These are phyloP conservation scores for Sphenodon punctatus DNA, from an alignment of 2,797 vertebrate genomes.

Conservation along the genomic window DNA sequence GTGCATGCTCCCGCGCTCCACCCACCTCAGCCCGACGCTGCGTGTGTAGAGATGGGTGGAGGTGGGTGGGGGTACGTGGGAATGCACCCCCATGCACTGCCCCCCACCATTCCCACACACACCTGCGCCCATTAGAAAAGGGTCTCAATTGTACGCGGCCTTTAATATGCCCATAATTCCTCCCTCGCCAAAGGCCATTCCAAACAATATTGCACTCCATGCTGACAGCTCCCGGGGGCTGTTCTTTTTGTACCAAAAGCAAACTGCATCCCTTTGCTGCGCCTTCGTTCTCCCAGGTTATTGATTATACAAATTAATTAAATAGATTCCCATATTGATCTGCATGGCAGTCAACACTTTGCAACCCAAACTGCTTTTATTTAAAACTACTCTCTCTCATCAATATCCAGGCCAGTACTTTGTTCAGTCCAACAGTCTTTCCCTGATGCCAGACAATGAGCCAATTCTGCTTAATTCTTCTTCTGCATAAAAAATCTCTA, in stretches of 20 bases:
- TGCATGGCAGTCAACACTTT: slow-evolving; percentile 36
- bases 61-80: too few relatives aligned
- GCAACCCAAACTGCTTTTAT: slow-evolving; percentile 55
- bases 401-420: slow-evolving; percentile 50
- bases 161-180: background rate
- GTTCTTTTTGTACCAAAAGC: background rate
- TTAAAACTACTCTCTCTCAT: slow-evolving; percentile 41
- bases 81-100: too few relatives aligned
- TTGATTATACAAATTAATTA: slow-evolving; percentile 68
- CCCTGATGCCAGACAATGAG: slow-evolving; percentile 36
- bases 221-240: background rate
- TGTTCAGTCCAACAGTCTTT: slow-evolving; percentile 26
- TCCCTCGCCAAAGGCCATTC: rapidly evolving
- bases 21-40: too few relatives aligned
- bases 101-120: too few relatives aligned
- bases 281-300: slow-evolving; percentile 48
- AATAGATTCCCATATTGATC: slow-evolving; percentile 60
- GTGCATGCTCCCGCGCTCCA: too few relatives aligned
- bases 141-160: background rate
- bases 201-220: rapidly evolving
- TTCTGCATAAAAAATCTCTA: background rate
- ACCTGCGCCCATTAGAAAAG: too few relatives aligned
- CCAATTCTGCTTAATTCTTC: slow-evolving; percentile 7
- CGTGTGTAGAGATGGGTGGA: too few relatives aligned
- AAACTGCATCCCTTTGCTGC: slow-evolving; percentile 14